These are phyloP conservation scores for Mechanitis messenoides DNA, from an alignment of 2,888 invertebrate genomes.

Conservation along the genomic window DNA sequence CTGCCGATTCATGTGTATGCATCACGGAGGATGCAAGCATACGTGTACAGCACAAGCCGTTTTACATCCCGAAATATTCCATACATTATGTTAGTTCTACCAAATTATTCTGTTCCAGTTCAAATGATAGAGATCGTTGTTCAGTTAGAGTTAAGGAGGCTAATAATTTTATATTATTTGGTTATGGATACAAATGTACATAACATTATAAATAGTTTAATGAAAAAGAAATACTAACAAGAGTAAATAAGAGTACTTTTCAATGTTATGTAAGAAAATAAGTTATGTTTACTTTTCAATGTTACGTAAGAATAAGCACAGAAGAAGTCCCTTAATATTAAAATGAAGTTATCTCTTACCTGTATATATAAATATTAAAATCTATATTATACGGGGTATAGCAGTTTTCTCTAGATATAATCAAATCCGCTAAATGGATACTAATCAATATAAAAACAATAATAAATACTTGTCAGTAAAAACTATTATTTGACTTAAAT, in stretches of 20 bases:
- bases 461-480: constrained; percentile 15
- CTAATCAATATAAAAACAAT: constrained; percentile 22
- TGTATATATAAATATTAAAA: no score
- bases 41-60: constrained; percentile 1
- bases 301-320: no score
- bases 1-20: constrained; percentile 15
- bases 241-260: no score
- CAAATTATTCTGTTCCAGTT: constrained; percentile 4
- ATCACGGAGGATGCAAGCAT: constrained; percentile 4
- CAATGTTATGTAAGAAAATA: no score
- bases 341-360: no score
- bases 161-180: no score
- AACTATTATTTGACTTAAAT: constrained; percentile 10
- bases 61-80: constrained; percentile 10
- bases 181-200: no score
- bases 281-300: no score
- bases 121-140: constrained; percentile 3
- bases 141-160: no score
- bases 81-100: constrained; percentile 12
- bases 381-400: neutral
- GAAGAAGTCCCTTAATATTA: no score
- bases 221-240: no score
- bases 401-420: neutral
- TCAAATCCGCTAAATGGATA: constrained; percentile 3
- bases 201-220: no score